Evolutionary conservation across 2,888 invertebrate genomes (phyloP).

Genomic region (Rhingia campestris): DNA sequence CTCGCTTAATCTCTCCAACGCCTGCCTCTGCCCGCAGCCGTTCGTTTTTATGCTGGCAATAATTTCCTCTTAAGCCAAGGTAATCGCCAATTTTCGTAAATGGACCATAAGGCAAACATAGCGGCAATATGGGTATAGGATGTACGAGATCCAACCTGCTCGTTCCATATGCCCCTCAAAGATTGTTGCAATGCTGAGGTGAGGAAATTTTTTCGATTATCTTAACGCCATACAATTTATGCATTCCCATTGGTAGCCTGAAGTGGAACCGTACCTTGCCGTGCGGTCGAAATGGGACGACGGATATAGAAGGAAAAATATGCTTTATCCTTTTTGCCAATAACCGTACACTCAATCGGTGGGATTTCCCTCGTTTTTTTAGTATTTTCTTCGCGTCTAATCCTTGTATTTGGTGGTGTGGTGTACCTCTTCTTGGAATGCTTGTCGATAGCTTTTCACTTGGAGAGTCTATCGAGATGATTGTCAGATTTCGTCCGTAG

Average conservation of each 20-base stretch:
- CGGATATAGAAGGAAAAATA: slow-evolving; percentile 49
- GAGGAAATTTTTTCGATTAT: slow-evolving; percentile 63
- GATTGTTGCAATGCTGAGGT: slow-evolving; percentile 46
- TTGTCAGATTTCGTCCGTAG: slow-evolving; percentile 48
- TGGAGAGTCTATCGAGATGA: slow-evolving; percentile 62
- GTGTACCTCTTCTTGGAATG: slow-evolving; percentile 24
- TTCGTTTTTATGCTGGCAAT: slow-evolving; percentile 76
- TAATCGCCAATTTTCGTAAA: slow-evolving; percentile 81
- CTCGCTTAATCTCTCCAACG: slow-evolving; percentile 57
- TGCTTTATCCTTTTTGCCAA: slow-evolving; percentile 65
- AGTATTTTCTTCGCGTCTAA: slow-evolving; percentile 21
- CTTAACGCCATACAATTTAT: slow-evolving; percentile 70
- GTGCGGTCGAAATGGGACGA: slow-evolving; percentile 18
- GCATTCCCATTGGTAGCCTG: slow-evolving; percentile 46
- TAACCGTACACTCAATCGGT: slow-evolving; percentile 58
- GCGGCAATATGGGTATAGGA: slow-evolving; percentile 28
- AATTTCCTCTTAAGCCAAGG: slow-evolving; percentile 80
- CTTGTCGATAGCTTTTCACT: slow-evolving; percentile 62
- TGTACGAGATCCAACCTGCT: background rate
- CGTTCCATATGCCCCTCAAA: slow-evolving; percentile 21
- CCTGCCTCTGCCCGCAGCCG: slow-evolving; percentile 40
- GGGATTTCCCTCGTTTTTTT: background rate
- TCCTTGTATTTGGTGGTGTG: slow-evolving; percentile 27
- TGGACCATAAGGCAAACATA: slow-evolving; percentile 79
- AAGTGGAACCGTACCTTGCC: slow-evolving; percentile 25